Evolutionary conservation across 2,113 vertebrate species (phyloP).

Genomic region (Scopus umbretta): DNA sequence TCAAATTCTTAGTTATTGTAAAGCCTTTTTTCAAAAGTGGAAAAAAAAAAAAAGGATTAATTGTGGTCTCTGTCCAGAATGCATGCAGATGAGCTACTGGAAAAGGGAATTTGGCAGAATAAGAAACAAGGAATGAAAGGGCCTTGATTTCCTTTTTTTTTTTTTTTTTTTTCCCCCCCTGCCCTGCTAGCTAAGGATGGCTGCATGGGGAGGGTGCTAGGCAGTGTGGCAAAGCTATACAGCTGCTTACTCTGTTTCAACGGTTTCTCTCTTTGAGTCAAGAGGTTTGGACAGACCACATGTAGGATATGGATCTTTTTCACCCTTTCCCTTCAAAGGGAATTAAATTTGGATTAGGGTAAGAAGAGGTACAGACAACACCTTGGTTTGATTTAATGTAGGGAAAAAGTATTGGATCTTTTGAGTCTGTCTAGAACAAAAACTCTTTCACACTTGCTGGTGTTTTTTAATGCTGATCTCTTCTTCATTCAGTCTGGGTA

Average conservation of each 20-base stretch:
- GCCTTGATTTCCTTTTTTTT: not conserved
- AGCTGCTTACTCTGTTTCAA: not conserved
- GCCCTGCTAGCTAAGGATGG: not conserved
- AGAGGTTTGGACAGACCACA: not conserved
- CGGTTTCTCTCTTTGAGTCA: not conserved
- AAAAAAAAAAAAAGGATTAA: not conserved
- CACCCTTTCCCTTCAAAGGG: not conserved
- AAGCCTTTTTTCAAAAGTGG: not conserved
- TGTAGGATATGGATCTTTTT: not conserved
- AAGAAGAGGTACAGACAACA: not conserved
- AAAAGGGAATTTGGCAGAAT: conserved; percentile 9
- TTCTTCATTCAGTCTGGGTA: conserved; percentile 14
- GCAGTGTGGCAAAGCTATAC: not conserved
- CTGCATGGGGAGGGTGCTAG: not conserved
- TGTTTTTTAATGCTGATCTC: not conserved
- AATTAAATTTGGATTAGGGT: not conserved
- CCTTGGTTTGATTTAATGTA: not conserved
- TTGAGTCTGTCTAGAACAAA: not conserved
- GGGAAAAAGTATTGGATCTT: not conserved
- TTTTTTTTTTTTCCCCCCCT: not conserved
- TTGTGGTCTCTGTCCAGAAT: not conserved
- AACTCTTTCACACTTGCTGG: conserved; percentile 8
- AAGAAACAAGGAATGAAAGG: conserved; percentile 9
- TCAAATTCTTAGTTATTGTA: not conserved
- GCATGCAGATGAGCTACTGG: not conserved